These are phyloP conservation scores for Varroa destructor DNA, from an alignment of 1,140 invertebrate genomes.

Conservation along the genomic window DNA sequence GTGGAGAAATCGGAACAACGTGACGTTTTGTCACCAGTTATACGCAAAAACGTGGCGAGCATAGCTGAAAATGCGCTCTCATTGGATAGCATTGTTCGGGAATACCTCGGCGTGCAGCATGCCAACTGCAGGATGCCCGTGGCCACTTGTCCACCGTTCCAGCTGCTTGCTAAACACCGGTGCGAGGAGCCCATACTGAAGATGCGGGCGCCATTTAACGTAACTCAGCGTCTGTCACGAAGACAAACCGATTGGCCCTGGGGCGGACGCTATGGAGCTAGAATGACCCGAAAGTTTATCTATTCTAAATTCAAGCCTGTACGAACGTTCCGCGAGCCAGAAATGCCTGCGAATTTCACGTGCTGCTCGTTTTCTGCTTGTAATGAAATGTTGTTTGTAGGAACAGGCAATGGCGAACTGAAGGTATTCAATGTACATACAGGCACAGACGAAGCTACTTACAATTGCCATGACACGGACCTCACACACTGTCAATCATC, in stretches of 20 bases:
- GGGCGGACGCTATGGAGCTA: slow-evolving; percentile 44
- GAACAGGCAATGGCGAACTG: slow-evolving; percentile 72
- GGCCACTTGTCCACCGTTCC: slow-evolving; percentile 48
- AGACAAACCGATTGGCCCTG: slow-evolving; percentile 38
- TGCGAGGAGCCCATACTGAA: slow-evolving; percentile 37
- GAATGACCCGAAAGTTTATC: slow-evolving; percentile 62
- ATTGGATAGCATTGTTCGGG: slow-evolving; percentile 80
- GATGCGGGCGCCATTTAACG: slow-evolving; percentile 31
- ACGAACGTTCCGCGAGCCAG: slow-evolving; percentile 58
- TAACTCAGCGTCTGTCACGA: slow-evolving; percentile 44
- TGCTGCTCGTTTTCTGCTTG: slow-evolving; percentile 61
- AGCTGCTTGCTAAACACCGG: slow-evolving; percentile 40
- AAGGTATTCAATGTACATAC: slow-evolving; percentile 68
- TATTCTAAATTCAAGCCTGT: slow-evolving; percentile 80
- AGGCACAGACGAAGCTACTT: slow-evolving; percentile 60
- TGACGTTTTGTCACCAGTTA: slow-evolving; percentile 48
- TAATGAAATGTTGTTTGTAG: slow-evolving; percentile 64
- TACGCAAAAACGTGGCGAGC: slow-evolving; percentile 79
- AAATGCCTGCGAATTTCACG: slow-evolving; percentile 66
- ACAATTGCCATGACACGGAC: slow-evolving; percentile 66
- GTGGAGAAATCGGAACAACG: slow-evolving; percentile 22
- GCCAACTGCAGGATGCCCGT: slow-evolving; percentile 45
- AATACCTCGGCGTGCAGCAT: slow-evolving; percentile 82
- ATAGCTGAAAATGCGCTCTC: slow-evolving; percentile 52
- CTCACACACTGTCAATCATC: slow-evolving; percentile 61